Conservation (phyloP, 2,113 vertebrate species). For the Macrotus californicus region DNA sequence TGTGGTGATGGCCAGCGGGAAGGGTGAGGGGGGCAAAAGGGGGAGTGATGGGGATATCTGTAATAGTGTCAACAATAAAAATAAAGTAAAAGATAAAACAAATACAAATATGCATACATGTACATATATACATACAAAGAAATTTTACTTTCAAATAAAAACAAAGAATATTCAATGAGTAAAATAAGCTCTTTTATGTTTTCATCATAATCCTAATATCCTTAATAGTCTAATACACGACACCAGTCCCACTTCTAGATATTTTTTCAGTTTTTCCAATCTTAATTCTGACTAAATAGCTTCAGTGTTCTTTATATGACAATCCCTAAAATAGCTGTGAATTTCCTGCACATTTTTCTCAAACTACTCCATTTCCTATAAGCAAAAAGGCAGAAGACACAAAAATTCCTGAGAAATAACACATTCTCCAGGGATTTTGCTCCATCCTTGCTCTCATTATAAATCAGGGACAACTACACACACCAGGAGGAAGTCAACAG, state of each 20-base stretch:
- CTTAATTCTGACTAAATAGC: not conserved
- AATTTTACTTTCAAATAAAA: conserved; percentile 2
- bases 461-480: not conserved
- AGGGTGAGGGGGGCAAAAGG: not conserved
- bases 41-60: not conserved
- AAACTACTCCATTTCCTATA: conserved; percentile 1
- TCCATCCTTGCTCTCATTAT: not conserved
- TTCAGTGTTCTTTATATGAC: not conserved
- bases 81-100: too few relatives aligned
- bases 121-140: not conserved
- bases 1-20: too few relatives aligned
- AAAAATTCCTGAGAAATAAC: conserved; percentile 30
- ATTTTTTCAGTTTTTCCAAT: not conserved
- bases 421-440: not conserved
- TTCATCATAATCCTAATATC: not conserved
- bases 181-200: not conserved
- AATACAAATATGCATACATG: not conserved
- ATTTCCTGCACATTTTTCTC: not conserved
- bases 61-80: too few relatives aligned
- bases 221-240: not conserved
- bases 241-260: not conserved
- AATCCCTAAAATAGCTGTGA: not conserved
- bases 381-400: not conserved
- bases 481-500: not conserved
- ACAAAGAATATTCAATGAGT: not conserved